A percentile compares a stretch with the other conserved stretches of the same genome.
Evolutionary conservation across 2,797 vertebrate genomes (phyloP).

Genomic region (Sarcophilus harrisii): DNA sequence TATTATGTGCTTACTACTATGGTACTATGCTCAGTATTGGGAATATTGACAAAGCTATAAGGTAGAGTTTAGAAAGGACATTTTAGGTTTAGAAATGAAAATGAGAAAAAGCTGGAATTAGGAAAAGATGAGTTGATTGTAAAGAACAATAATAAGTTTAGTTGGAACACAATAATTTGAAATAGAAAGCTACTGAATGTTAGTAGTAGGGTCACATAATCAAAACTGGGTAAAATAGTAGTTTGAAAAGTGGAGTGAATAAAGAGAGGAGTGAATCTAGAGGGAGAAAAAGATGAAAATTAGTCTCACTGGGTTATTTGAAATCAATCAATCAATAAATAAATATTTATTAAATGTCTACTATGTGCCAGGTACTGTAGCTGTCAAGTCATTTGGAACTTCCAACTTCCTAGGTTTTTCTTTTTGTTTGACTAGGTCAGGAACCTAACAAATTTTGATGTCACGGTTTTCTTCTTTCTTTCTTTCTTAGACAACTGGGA

Average conservation of each 20-base stretch:
- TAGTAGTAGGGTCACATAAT: not conserved
- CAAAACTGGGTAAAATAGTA: not conserved
- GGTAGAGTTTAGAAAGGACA: too few relatives aligned
- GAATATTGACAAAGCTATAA: too few relatives aligned
- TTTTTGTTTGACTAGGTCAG: not conserved
- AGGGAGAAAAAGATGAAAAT: not conserved
- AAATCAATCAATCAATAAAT: not conserved
- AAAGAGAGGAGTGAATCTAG: not conserved
- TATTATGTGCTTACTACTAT: too few relatives aligned
- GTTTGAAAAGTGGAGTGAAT: not conserved
- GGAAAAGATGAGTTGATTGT: too few relatives aligned
- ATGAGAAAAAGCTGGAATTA: too few relatives aligned
- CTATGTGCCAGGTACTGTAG: not conserved
- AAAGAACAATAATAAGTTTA: too few relatives aligned
- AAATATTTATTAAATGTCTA: not conserved
- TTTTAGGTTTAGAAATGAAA: too few relatives aligned
- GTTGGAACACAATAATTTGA: too few relatives aligned
- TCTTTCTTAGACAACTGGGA: too few relatives aligned
- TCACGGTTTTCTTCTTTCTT: not conserved
- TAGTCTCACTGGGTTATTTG: not conserved
- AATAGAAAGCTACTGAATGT: not conserved
- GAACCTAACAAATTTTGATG: not conserved
- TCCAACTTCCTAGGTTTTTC: not conserved
- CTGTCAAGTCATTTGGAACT: not conserved
- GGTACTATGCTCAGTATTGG: too few relatives aligned